Evolutionary conservation across 37 sponge, comb jelly and placozoan species (phyloP).

Genomic region (Oopsacas minuta): DNA sequence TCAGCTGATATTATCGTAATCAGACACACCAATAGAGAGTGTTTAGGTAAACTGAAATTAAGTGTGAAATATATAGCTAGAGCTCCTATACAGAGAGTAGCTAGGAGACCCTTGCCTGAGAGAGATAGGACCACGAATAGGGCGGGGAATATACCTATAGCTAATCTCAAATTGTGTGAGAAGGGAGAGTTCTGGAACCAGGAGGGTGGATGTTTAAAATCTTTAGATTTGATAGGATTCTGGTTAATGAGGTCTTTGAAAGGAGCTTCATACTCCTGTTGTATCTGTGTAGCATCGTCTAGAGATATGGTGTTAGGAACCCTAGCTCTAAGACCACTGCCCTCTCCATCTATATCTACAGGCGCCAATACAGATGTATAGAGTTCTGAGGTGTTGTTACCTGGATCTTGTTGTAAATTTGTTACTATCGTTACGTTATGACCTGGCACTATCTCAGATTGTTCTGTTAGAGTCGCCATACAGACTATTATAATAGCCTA

Average conservation of each 20-base stretch:
- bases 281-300: not conserved
- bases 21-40: not conserved
- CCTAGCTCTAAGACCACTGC: not conserved
- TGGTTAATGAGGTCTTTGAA: not conserved
- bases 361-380: not conserved
- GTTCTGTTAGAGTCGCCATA: not conserved
- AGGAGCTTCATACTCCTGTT: not conserved
- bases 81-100: not conserved
- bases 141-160: slow-evolving; percentile 2
- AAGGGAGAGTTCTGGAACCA: not conserved
- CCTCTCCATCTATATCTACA: not conserved
- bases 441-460: no score
- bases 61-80: not conserved
- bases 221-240: not conserved
- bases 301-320: not conserved
- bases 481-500: no score
- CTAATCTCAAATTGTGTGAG: not conserved
- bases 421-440: no score
- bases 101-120: not conserved
- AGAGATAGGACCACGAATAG: not conserved
- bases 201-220: not conserved
- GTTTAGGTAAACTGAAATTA: not conserved
- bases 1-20: not conserved
- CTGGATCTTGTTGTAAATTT: no score
- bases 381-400: not conserved